Conservation (phyloP, 2,797 vertebrate species). For the Phalanger gymnotis region DNA sequence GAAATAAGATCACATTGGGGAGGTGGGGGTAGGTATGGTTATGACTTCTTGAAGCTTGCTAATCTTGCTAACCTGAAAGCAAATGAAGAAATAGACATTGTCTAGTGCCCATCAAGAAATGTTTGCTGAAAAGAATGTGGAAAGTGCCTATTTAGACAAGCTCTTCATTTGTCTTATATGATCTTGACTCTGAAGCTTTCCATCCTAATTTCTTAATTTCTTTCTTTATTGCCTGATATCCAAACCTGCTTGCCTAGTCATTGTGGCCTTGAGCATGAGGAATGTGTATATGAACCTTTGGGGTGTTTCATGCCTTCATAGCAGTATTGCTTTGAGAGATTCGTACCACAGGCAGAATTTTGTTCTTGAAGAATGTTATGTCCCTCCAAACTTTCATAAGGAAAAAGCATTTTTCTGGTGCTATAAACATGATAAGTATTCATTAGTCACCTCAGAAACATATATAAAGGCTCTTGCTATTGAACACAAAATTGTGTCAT, state of each 20-base stretch:
- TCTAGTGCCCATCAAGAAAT: not conserved
- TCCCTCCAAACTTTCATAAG: conserved; percentile 35
- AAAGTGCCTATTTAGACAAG: not conserved
- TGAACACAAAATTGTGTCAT: not conserved
- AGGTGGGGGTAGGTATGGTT: not conserved
- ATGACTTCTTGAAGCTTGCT: not conserved
- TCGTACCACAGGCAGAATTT: conserved; percentile 37
- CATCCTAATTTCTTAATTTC: conserved; percentile 37
- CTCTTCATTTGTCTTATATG: not conserved
- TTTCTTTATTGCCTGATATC: conserved; percentile 29
- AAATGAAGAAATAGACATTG: not conserved
- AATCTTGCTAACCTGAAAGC: not conserved
- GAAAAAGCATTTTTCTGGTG: conserved; percentile 7
- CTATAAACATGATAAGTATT: not conserved
- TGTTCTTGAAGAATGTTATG: conserved; percentile 35
- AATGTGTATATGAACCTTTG: conserved; percentile 48
- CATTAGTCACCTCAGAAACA: not conserved
- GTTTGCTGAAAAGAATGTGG: not conserved
- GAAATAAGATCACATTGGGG: not conserved
- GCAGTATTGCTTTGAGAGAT: conserved; percentile 38
- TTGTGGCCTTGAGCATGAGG: conserved; percentile 50
- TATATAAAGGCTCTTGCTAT: not conserved
- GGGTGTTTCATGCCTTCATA: conserved; percentile 17
- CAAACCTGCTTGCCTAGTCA: conserved; percentile 32
- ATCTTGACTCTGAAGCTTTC: not conserved